Conservation (phyloP, 2,797 vertebrate genomes). For the Coranthus polyacanthus region DNA sequence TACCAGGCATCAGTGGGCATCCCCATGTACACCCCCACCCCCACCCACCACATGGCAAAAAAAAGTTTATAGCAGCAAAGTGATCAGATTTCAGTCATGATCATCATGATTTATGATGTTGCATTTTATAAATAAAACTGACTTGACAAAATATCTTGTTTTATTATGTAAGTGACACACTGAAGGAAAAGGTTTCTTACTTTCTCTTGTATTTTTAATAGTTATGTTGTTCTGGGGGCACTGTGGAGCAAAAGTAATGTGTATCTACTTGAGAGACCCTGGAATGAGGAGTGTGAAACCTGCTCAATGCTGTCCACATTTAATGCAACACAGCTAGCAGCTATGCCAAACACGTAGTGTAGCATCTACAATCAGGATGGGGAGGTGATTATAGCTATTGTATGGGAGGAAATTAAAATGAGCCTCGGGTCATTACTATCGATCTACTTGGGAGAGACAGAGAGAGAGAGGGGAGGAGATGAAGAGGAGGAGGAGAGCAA, state of each 20-base stretch:
- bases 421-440: conserved; percentile 78
- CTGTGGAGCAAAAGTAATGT: conserved; percentile 24
- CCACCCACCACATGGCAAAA: too few relatives aligned
- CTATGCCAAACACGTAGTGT: conserved; percentile 59
- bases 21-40: too few relatives aligned
- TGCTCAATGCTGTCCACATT: conserved; percentile 7
- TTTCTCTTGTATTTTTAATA: neutral
- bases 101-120: too few relatives aligned
- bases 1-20: too few relatives aligned
- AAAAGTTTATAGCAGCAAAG: too few relatives aligned
- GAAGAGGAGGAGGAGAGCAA: conserved; percentile 13
- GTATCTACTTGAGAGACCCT: conserved; percentile 31
- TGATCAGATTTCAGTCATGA: too few relatives aligned
- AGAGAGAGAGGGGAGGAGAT: conserved; percentile 17
- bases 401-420: conserved; percentile 77
- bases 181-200: neutral
- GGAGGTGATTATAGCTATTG: conserved; percentile 73
- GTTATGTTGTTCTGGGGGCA: neutral
- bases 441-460: conserved; percentile 61
- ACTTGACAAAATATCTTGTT: neutral
- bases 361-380: conserved; percentile 63
- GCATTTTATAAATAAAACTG: too few relatives aligned
- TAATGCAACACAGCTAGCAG: conserved; percentile 39
- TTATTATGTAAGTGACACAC: neutral
- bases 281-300: conserved; percentile 11